Base-by-base conservation (phyloP, 2,113 vertebrate genomes). In the Paratilapia polleni region DNA sequence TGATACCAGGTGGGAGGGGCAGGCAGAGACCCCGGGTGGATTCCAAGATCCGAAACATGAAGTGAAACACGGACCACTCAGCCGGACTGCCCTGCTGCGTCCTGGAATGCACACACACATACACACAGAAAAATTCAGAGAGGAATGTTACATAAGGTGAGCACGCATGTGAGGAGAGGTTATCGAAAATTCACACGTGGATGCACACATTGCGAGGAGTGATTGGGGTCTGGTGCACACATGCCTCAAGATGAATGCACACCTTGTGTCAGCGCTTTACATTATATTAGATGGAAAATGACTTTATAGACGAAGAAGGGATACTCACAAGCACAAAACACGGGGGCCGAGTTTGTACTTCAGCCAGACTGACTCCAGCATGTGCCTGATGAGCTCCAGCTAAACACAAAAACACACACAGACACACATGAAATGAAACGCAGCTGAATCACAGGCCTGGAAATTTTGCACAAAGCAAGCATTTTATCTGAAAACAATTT, bases 31-130 rank as follows among this genome's bases (percentile, higher is more conserved):
- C 95, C 76, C 86, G 94, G 19, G 96, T 95, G 81, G 98, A 97
- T 94, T 98, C 97, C 91, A 98, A 93, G 93, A 98, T 97, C 49
- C 95, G 96, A 89, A 96, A 96, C 98, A 99, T 98, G 90, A 96
- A 90, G 87, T 97, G 97, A 94, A 99, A 97, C 79, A 97, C 95
- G 0, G 94, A 93, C 90, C 95, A 97, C 85, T 99, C 97, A 7
- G 93, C 96, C 0, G 95, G 87, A 83, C 94, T 95, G 76, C 95
- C 96, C 83, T 26, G 94, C 84, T 95, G 92, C 2, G 91, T 92
- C 8, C 97, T 99, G 90, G 2, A 90, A 68, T 6, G 64, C n/a
- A 36, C 5, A 54, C 36, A 70, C 59, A 81, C 78, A 77, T 11
- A 43, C 28, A 83, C 47, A 87, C 52, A 86, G 6, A 36, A 12